Evolutionary conservation across 1,140 invertebrate species (phyloP).

Genomic region (Ostrea edulis): DNA sequence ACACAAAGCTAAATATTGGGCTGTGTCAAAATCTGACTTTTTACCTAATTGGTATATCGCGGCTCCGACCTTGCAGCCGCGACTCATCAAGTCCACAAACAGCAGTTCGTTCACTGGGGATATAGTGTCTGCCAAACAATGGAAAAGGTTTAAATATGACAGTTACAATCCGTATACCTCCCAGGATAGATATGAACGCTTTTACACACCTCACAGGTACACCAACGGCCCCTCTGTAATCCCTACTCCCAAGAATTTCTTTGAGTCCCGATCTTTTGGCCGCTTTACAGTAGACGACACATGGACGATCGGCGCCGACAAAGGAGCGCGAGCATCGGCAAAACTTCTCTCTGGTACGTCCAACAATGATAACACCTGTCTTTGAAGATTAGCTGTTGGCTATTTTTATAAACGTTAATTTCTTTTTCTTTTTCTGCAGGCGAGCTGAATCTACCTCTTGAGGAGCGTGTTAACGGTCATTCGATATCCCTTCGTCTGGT

Average conservation of each 20-base stretch:
- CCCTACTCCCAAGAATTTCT: constrained; percentile 8
- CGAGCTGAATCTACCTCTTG: not conserved
- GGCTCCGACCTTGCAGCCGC: not conserved
- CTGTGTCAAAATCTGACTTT: constrained; percentile 35
- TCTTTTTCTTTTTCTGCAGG: not conserved
- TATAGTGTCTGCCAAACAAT: constrained; percentile 34
- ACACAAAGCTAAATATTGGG: constrained; percentile 30
- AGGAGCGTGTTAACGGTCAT: not conserved
- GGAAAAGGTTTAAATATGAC: constrained; percentile 48
- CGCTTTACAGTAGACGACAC: not conserved
- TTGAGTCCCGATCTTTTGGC: not conserved
- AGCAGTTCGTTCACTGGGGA: constrained; percentile 35
- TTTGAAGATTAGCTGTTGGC: not conserved
- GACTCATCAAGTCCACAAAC: constrained; percentile 22
- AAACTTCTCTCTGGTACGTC: constrained; percentile 13
- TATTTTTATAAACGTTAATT: not conserved
- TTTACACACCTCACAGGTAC: not conserved
- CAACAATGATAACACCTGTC: too few relatives aligned
- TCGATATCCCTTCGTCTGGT: constrained; percentile 8
- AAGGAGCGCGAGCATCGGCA: not conserved
- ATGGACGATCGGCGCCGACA: not conserved
- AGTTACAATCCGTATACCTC: constrained; percentile 43
- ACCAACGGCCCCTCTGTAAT: constrained; percentile 2
- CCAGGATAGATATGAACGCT: constrained; percentile 24
- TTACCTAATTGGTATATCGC: constrained; percentile 54